Evolutionary conservation across 2,888 invertebrate genomes (phyloP).

Genomic region (Itoplectis maculator): DNA sequence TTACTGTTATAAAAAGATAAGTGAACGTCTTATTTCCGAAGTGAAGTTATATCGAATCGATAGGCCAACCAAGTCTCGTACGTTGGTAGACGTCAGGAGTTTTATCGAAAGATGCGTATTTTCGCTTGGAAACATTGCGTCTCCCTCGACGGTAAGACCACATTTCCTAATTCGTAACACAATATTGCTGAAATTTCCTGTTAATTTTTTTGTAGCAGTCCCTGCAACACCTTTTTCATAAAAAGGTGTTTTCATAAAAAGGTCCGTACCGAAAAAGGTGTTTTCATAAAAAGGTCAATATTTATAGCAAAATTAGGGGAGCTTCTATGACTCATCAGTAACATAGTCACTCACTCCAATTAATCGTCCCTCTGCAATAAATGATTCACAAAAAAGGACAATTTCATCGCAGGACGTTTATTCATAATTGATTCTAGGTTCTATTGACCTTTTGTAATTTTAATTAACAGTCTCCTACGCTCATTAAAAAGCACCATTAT

Average conservation of each 20-base stretch:
- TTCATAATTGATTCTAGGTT: no score
- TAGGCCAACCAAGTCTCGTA: neutral
- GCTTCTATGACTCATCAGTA: neutral
- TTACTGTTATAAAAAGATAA: slow-evolving; percentile 46
- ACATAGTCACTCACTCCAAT: neutral
- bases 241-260: no score
- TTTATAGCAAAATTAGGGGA: neutral
- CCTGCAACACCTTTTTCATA: no score
- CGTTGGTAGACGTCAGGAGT: slow-evolving; percentile 4
- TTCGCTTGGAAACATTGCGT: slow-evolving; percentile 82
- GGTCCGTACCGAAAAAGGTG: no score
- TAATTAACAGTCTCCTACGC: no score
- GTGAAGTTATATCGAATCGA: slow-evolving; percentile 43
- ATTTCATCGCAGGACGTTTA: no score
- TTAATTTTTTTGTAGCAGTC: neutral
- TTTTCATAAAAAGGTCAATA: no score
- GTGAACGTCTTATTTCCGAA: slow-evolving; percentile 25
- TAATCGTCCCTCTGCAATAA: neutral
- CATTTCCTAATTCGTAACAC: neutral
- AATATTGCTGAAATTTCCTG: neutral
- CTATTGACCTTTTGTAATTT: no score
- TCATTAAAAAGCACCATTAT: no score
- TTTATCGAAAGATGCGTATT: slow-evolving; percentile 76
- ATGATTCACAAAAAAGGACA: neutral
- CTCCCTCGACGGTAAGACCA: slow-evolving; percentile 80